Percentiles rank a stretch among this genome's conserved stretches.
phyloP scores from a whole-genome alignment of 2,797 vertebrate species.

The Orestias chungarensis region DNA sequence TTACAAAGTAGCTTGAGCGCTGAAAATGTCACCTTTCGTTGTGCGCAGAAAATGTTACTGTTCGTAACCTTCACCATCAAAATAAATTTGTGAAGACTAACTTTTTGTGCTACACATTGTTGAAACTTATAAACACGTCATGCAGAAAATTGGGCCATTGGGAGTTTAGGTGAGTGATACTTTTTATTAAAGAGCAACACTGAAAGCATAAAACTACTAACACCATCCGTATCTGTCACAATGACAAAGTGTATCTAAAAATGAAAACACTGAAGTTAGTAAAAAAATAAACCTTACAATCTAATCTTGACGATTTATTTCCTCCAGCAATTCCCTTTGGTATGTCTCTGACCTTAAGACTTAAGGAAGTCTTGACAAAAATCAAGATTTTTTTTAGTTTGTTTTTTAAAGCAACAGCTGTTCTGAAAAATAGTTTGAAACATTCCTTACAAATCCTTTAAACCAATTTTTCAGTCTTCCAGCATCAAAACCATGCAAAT shows the following conservation, averaged over 20 bases:
- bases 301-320: slow-evolving; percentile 7
- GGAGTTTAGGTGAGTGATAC: not conserved
- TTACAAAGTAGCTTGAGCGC: too few species aligned
- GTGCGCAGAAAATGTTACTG: too few species aligned
- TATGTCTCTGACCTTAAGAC: not conserved
- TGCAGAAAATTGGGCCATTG: not conserved
- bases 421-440: slow-evolving; percentile 10
- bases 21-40: too few species aligned
- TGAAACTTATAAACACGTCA: not conserved
- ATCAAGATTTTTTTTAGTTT: too few species aligned
- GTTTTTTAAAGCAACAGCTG: not conserved
- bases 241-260: not conserved
- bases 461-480: slow-evolving; percentile 24
- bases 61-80: too few species aligned
- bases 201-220: not conserved
- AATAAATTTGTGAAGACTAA: not conserved
- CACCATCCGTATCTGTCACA: not conserved
- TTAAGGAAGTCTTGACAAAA: not conserved
- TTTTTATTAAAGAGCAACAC: not conserved
- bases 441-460: not conserved
- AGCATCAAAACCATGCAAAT: slow-evolving; percentile 13
- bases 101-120: not conserved
- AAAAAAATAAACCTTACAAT: not conserved
- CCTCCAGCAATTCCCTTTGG: not conserved
- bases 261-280: not conserved